Base-by-base conservation (phyloP, 2,888 invertebrate genomes). In the Allolobophora icterica region DNA sequence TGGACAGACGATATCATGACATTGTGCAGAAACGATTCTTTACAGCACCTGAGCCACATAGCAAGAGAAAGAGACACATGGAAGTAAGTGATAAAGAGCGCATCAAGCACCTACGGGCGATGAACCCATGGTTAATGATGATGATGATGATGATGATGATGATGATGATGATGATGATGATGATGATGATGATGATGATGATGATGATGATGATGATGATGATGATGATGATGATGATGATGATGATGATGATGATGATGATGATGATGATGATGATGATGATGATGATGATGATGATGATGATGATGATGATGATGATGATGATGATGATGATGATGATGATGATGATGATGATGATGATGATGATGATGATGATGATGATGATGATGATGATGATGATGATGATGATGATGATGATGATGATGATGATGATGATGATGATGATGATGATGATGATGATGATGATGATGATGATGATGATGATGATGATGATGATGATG, bases 201-300 rank as follows among this genome's bases (percentile, higher is more conserved):
- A n/a, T n/a, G n/a, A n/a, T n/a, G n/a, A n/a, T n/a, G n/a, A n/a
- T n/a, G n/a, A n/a, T n/a, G n/a, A n/a, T n/a, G 90, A 84, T 83
- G 90, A 84, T 90, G 84, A 90, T 90, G 84, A 17, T 84, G 84
- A 35, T 90, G 84, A 90, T 8, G 90, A 6, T 90, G 84, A 71
- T 84, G 84, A 35, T 84, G 34, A 21, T 90, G 84, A 84, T 84
- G 90, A 84, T 90, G 90, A 84, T 90, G 84, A 84, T 90, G 90
- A 90, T 90, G 90, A 90, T 90, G 90, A 90, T 90, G 84, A 90
- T 83, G 71, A 90, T 90, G 90, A 90, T 90, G 42, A n/a, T 45
- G 45, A n/a, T 90, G 90, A n/a, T 42, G 8, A 42, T 90, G 90
- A 90, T 42, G 90, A 42, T 90, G 90, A 90, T 90, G 58, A 90